Evolutionary conservation across 23 tunicate species (phyloP).

Genomic region (Corella eumyota): DNA sequence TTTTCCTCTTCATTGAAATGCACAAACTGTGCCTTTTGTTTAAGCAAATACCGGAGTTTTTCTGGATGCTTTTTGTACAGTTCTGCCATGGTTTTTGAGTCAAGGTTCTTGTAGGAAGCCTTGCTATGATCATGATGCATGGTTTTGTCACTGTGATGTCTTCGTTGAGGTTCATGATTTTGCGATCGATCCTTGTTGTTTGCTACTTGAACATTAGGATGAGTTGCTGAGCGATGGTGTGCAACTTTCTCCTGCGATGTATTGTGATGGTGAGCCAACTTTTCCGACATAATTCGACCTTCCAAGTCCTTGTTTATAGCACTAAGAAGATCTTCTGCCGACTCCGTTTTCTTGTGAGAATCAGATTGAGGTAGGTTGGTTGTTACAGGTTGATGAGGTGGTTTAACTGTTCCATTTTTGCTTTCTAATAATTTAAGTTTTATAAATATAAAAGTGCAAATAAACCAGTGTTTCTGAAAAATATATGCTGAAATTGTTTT

Average conservation of each 20-base stretch:
- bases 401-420: neutral
- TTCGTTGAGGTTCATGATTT: conserved; percentile 10
- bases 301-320: conserved; percentile 24
- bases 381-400: neutral
- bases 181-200: conserved; percentile 7
- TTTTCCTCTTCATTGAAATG: conserved; percentile 55
- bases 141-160: conserved; percentile 16
- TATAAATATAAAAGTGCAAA: too few relatives aligned
- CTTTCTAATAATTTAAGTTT: too few relatives aligned
- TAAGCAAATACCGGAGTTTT: conserved; percentile 25
- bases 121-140: neutral
- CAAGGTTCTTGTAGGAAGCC: conserved; percentile 2
- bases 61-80: conserved; percentile 58
- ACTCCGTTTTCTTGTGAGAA: neutral
- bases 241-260: neutral
- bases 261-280: conserved; percentile 12
- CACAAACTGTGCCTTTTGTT: conserved; percentile 30
- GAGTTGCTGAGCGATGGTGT: conserved; percentile 5
- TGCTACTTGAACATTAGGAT: neutral
- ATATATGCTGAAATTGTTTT: too few relatives aligned
- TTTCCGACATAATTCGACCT: conserved; percentile 27
- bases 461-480: too few relatives aligned
- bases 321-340: neutral
- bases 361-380: neutral
- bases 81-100: conserved; percentile 22